Evolutionary conservation across 2,797 vertebrate species (phyloP).

Genomic region (Corythornis leucogaster): DNA sequence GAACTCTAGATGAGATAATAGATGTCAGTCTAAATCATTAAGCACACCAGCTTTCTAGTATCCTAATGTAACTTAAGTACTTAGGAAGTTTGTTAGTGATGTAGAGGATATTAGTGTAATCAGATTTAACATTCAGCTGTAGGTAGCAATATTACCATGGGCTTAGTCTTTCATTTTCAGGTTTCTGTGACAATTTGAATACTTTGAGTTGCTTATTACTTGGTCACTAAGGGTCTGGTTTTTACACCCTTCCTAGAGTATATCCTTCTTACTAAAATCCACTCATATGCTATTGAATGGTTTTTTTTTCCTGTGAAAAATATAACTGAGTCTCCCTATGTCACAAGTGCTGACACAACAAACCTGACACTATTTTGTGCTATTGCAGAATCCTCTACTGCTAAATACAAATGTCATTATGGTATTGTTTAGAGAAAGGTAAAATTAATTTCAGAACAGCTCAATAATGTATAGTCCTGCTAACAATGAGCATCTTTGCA

Average conservation of each 20-base stretch:
- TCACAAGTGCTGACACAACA: not conserved
- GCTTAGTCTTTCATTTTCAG: not conserved
- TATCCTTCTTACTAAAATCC: not conserved
- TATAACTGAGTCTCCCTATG: not conserved
- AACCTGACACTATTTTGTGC: not conserved
- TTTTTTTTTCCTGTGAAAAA: not conserved
- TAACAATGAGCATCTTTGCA: not conserved
- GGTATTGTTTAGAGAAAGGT: not conserved
- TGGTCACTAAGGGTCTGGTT: not conserved
- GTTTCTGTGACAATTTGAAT: not conserved
- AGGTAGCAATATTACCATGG: not conserved
- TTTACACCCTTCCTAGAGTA: not conserved
- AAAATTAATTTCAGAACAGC: not conserved
- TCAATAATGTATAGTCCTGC: not conserved
- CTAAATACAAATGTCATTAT: not conserved
- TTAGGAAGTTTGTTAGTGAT: constrained; percentile 14
- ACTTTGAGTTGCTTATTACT: not conserved
- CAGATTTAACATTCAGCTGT: constrained; percentile 12
- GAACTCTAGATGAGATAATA: constrained; percentile 8
- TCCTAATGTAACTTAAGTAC: constrained; percentile 2
- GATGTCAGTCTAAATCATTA: constrained; percentile 28
- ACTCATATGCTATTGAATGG: not conserved
- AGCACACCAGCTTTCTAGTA: not conserved
- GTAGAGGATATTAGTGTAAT: constrained; percentile 10
- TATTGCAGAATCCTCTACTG: not conserved